Conservation (phyloP, 1,140 invertebrate species). For the Stenopsyche tienmushanensis region DNA sequence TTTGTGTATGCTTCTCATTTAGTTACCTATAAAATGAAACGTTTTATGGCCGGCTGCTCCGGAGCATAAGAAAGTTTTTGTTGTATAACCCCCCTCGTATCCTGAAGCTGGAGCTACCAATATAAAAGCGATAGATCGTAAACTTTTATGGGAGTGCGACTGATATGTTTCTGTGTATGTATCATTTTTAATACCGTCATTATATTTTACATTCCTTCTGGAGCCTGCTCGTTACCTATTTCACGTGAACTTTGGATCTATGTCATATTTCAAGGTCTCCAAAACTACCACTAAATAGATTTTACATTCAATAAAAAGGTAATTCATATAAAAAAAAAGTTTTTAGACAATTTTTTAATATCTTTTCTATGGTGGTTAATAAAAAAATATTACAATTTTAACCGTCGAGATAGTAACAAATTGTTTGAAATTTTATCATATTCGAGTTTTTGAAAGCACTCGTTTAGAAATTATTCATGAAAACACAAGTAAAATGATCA, state of each 20-base stretch:
- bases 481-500: no score
- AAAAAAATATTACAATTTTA: no score
- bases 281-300: no score
- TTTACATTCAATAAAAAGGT: no score
- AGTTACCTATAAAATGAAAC: conserved; percentile 37
- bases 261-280: no score
- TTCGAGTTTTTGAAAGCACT: no score
- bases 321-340: no score
- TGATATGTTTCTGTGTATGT: conserved; percentile 28
- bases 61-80: conserved; percentile 28
- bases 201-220: conserved; percentile 2
- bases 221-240: neutral
- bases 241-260: neutral
- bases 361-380: no score
- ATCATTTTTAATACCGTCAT: conserved; percentile 15
- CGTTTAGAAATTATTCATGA: no score
- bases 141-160: conserved; percentile 33
- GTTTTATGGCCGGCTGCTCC: conserved; percentile 25
- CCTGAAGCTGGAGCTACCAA: conserved; percentile 11
- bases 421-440: no score
- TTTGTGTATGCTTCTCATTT: conserved; percentile 31
- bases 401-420: no score
- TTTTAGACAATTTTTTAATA: no score
- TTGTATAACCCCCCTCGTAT: conserved; percentile 6
- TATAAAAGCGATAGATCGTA: conserved; percentile 37